A percentile compares a stretch with the other conserved stretches of the same genome.
Conservation (phyloP, 1,140 invertebrate species). For the Bicyclus anynana region DNA sequence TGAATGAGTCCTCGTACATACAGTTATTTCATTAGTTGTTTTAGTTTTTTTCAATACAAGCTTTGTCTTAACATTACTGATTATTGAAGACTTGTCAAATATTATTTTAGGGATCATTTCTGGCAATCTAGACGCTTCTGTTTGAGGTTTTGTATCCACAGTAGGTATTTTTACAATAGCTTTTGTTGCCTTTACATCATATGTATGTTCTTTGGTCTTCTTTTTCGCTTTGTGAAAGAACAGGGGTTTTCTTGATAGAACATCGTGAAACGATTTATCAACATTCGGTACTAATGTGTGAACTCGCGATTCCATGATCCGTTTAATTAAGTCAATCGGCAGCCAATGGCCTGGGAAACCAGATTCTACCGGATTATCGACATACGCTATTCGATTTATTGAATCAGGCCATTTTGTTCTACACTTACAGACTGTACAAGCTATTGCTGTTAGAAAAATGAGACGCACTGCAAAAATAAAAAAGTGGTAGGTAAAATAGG, state of each 20-base stretch:
- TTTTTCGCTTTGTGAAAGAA: neutral
- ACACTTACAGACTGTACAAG: slow-evolving; percentile 21
- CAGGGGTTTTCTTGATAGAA: neutral
- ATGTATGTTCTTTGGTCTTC: neutral
- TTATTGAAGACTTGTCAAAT: neutral
- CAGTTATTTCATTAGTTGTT: neutral
- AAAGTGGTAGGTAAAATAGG: too few relatives aligned
- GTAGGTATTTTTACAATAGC: neutral
- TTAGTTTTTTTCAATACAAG: neutral
- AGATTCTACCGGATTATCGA: slow-evolving; percentile 50
- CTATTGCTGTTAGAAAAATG: slow-evolving; percentile 15
- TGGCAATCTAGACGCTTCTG: neutral
- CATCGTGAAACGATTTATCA: neutral
- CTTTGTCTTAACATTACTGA: neutral
- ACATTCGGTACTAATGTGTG: slow-evolving; percentile 8
- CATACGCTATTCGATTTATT: slow-evolving; percentile 32
- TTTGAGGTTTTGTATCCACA: neutral
- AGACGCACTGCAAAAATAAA: slow-evolving; percentile 36
- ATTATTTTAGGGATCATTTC: neutral
- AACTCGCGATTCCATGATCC: slow-evolving; percentile 41
- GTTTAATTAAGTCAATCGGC: slow-evolving; percentile 43
- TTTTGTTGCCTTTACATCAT: neutral
- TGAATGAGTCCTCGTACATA: neutral
- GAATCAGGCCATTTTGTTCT: slow-evolving; percentile 20
- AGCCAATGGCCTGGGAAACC: slow-evolving; percentile 48